Conservation (phyloP, 2,888 invertebrate genomes). For the Choristoneura rosaceana region DNA sequence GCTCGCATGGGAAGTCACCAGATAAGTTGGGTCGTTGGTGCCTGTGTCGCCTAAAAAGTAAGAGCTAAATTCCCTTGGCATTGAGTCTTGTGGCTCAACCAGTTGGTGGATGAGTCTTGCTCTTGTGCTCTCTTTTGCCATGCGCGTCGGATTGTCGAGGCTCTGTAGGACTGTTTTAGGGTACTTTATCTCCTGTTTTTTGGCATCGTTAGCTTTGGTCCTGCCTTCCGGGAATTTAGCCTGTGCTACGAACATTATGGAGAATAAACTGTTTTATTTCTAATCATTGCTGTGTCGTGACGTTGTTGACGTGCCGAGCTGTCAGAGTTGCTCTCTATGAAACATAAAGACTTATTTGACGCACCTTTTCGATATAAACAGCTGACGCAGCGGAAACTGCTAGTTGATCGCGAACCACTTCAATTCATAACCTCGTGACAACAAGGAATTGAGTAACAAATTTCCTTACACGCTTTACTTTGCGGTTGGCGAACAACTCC, state of each 20-base stretch:
- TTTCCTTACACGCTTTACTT: constrained; percentile 67
- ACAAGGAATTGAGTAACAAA: constrained; percentile 81
- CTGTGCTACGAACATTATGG: neutral
- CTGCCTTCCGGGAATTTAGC: neutral
- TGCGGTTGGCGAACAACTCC: constrained; percentile 41
- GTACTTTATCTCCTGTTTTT: neutral
- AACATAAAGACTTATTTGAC: constrained; percentile 23
- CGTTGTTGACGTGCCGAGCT: neutral
- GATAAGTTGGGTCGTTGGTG: constrained; percentile 39
- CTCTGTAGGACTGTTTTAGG: neutral
- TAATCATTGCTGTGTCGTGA: neutral
- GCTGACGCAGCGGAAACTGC: constrained; percentile 79
- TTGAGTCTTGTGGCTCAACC: constrained; percentile 44
- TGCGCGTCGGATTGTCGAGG: constrained; percentile 47
- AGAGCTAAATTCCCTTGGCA: constrained; percentile 55
- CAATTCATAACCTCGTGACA: constrained; percentile 82
- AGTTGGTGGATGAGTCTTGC: constrained; percentile 52
- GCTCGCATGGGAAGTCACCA: constrained; percentile 52
- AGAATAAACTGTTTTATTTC: neutral
- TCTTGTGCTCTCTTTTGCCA: constrained; percentile 52
- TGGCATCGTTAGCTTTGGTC: neutral
- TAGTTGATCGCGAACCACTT: constrained; percentile 84
- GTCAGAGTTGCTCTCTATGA: constrained; percentile 5
- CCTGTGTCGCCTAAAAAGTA: constrained; percentile 48
- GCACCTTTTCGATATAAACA: constrained; percentile 58